Evolutionary conservation across 1,140 invertebrate species (phyloP).

Genomic region (Fopius arisanus): DNA sequence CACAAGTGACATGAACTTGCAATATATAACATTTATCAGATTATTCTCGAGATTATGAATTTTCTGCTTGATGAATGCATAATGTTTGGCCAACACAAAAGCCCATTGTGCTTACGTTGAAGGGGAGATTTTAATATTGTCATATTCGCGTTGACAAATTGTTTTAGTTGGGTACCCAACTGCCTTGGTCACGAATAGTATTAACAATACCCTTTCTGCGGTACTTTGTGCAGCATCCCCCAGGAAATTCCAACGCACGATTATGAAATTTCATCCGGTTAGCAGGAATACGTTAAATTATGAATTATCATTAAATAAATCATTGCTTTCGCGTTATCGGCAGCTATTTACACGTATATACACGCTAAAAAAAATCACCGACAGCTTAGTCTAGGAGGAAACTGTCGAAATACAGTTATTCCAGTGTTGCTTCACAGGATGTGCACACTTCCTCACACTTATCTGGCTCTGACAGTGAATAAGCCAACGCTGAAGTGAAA

Average conservation of each 20-base stretch:
- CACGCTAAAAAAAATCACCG: too few relatives aligned
- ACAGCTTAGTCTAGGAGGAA: neutral
- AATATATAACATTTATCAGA: too few relatives aligned
- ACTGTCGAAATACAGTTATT: neutral
- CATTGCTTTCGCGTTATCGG: too few relatives aligned
- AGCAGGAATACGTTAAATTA: too few relatives aligned
- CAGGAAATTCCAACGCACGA: neutral
- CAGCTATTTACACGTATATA: too few relatives aligned
- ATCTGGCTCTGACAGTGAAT: constrained; percentile 1
- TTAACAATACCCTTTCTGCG: constrained; percentile 37
- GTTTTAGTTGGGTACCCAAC: constrained; percentile 33
- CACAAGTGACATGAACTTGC: too few relatives aligned
- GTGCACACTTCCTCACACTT: neutral
- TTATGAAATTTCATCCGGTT: neutral
- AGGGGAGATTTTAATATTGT: constrained; percentile 43
- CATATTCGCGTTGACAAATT: constrained; percentile 45
- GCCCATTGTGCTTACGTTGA: constrained; percentile 15
- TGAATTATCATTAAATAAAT: too few relatives aligned
- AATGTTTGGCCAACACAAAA: neutral
- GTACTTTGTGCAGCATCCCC: neutral
- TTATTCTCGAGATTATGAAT: too few relatives aligned
- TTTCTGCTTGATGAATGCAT: too few relatives aligned
- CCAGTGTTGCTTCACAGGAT: neutral
- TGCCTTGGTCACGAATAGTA: constrained; percentile 37
- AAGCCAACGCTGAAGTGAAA: neutral